These are phyloP conservation scores for Epinotia ramella DNA, from an alignment of 2,888 invertebrate species.

Conservation along the genomic window DNA sequence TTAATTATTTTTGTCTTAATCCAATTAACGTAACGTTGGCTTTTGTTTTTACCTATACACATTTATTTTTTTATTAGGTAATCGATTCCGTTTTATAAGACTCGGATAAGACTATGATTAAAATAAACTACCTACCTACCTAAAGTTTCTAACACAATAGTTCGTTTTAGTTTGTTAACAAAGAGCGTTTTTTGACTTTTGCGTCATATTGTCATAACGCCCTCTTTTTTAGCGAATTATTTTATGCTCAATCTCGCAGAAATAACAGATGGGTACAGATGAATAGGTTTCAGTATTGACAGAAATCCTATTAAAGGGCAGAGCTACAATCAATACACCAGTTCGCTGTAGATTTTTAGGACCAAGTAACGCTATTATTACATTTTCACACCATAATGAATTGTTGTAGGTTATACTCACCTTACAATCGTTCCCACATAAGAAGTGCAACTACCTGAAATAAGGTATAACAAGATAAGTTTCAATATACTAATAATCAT, in stretches of 20 bases:
- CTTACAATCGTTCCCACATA: too few relatives aligned
- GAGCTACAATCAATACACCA: not conserved
- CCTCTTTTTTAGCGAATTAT: not conserved
- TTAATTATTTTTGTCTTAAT: too few relatives aligned
- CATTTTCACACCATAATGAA: not conserved
- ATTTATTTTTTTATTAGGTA: not conserved
- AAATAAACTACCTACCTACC: too few relatives aligned
- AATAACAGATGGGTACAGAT: slow-evolving; percentile 3
- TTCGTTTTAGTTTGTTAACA: not conserved
- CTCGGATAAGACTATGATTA: too few relatives aligned
- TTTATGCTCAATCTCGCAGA: slow-evolving; percentile 26
- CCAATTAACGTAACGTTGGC: too few relatives aligned
- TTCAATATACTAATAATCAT: too few relatives aligned
- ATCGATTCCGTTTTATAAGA: too few relatives aligned
- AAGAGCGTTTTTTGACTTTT: not conserved
- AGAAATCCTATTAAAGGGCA: slow-evolving; percentile 15
- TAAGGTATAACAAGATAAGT: too few relatives aligned
- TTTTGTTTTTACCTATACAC: too few relatives aligned
- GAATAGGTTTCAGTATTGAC: slow-evolving; percentile 18
- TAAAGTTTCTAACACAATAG: not conserved
- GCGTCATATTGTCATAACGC: not conserved
- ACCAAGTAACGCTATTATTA: not conserved
- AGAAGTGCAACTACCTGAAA: too few relatives aligned
- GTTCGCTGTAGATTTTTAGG: not conserved
- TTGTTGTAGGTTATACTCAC: too few relatives aligned